A percentile compares a stretch with the other conserved stretches of the same genome.
These are phyloP conservation scores for Leptinotarsa peninsularis DNA, from an alignment of 2,888 invertebrate genomes.

Conservation along the genomic window DNA sequence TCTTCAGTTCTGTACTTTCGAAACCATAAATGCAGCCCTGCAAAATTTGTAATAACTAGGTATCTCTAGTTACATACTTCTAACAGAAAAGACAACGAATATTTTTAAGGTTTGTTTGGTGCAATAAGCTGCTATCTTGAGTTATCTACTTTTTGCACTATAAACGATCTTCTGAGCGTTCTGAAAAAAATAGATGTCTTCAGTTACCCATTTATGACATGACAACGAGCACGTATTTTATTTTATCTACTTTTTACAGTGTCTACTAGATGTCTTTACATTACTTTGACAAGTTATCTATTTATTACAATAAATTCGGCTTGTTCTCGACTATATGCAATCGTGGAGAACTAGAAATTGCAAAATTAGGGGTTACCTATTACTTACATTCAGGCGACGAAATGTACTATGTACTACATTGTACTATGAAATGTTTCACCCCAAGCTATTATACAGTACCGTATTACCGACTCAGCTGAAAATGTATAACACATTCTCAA, in stretches of 20 bases:
- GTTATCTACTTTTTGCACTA: not conserved
- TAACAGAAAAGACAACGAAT: not conserved
- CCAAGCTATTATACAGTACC: too few species aligned
- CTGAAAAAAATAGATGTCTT: conserved; percentile 4
- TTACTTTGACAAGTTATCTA: not conserved
- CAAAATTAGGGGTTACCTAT: not conserved
- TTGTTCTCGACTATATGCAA: not conserved
- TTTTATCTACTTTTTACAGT: conserved; percentile 3
- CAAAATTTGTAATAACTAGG: too few species aligned
- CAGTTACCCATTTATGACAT: conserved; percentile 3
- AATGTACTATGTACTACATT: too few species aligned
- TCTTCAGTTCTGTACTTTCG: not conserved
- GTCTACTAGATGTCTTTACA: not conserved
- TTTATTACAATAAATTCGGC: conserved; percentile 3
- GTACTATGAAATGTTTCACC: too few species aligned
- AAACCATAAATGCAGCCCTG: not conserved
- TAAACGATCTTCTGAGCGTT: conserved; percentile 1
- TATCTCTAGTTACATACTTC: not conserved
- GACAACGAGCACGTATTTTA: conserved; percentile 8
- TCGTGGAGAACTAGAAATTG: conserved; percentile 3
- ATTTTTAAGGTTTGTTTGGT: not conserved
- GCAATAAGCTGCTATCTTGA: not conserved
- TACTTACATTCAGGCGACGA: conserved; percentile 4
- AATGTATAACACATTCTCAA: too few species aligned
- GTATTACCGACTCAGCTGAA: too few species aligned